phyloP scores from a whole-genome alignment of 2,113 vertebrate genomes.

The Suncus etruscus region DNA sequence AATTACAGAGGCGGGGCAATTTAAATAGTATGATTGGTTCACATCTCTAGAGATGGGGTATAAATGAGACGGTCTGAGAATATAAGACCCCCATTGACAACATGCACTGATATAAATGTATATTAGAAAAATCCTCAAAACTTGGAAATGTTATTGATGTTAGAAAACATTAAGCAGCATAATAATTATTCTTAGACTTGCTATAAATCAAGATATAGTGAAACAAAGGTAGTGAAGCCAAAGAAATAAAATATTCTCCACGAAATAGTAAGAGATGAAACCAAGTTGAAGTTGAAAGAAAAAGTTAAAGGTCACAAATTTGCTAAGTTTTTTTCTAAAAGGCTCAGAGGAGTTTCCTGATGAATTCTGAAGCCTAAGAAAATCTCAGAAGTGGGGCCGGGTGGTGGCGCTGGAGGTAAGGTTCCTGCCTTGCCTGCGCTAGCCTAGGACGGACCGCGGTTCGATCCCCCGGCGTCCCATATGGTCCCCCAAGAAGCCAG shows the following conservation, averaged over 20 bases:
- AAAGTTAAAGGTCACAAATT: slow-evolving; percentile 33
- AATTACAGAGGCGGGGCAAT: slow-evolving; percentile 66
- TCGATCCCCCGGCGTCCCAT: too few relatives aligned
- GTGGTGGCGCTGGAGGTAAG: too few relatives aligned
- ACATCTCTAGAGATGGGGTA: slow-evolving; percentile 74
- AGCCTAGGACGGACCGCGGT: too few relatives aligned
- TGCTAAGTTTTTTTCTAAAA: slow-evolving; percentile 29
- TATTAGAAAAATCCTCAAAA: slow-evolving; percentile 49
- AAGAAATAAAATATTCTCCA: slow-evolving; percentile 53
- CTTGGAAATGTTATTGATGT: slow-evolving; percentile 23
- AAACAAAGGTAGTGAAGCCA: slow-evolving; percentile 29
- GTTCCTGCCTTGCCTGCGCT: too few relatives aligned
- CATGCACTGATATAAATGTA: not conserved
- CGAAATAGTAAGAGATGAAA: not conserved
- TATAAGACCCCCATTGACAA: slow-evolving; percentile 72
- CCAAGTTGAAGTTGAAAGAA: not conserved
- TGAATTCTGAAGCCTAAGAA: slow-evolving; percentile 50
- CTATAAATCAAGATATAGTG: slow-evolving; percentile 50
- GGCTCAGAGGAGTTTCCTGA: slow-evolving; percentile 10
- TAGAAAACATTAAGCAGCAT: slow-evolving; percentile 14
- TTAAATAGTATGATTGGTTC: slow-evolving; percentile 64
- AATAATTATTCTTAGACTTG: slow-evolving; percentile 57
- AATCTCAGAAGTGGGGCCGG: too few relatives aligned
- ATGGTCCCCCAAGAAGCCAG: too few relatives aligned
- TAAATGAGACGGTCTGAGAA: slow-evolving; percentile 47